Evolutionary conservation across 2,797 vertebrate species (phyloP).

Genomic region (Threskiornis aethiopicus): DNA sequence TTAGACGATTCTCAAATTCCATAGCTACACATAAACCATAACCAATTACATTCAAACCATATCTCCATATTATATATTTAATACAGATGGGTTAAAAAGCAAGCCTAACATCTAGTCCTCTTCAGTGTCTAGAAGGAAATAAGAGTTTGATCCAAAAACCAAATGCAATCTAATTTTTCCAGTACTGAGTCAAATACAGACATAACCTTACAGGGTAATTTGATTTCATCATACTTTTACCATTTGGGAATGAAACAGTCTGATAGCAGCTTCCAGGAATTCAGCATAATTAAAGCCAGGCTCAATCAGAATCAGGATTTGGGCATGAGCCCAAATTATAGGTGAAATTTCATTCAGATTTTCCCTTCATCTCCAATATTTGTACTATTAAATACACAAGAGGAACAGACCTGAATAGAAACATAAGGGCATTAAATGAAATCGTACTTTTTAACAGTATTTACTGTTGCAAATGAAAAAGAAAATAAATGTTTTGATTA

Average conservation of each 20-base stretch:
- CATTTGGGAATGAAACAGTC: not conserved
- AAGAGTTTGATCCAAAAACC: not conserved
- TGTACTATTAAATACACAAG: not conserved
- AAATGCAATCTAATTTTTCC: not conserved
- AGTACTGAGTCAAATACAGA: not conserved
- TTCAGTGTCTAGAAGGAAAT: not conserved
- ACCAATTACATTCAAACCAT: not conserved
- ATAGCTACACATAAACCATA: not conserved
- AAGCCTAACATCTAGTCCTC: not conserved
- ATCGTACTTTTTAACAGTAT: not conserved
- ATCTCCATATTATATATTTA: constrained; percentile 20
- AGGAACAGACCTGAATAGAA: not conserved
- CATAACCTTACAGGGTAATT: not conserved
- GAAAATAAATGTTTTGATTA: not conserved
- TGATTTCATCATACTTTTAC: not conserved
- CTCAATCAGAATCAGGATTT: not conserved
- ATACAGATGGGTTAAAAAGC: constrained; percentile 2
- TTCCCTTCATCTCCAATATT: not conserved
- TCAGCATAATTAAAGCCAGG: not conserved
- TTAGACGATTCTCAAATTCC: not conserved
- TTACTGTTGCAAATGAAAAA: not conserved
- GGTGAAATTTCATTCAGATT: not conserved
- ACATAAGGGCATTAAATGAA: not conserved
- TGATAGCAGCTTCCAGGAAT: not conserved
- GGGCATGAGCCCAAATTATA: not conserved